phyloP scores from a whole-genome alignment of 1,140 invertebrate species.

The Cyclina sinensis region DNA sequence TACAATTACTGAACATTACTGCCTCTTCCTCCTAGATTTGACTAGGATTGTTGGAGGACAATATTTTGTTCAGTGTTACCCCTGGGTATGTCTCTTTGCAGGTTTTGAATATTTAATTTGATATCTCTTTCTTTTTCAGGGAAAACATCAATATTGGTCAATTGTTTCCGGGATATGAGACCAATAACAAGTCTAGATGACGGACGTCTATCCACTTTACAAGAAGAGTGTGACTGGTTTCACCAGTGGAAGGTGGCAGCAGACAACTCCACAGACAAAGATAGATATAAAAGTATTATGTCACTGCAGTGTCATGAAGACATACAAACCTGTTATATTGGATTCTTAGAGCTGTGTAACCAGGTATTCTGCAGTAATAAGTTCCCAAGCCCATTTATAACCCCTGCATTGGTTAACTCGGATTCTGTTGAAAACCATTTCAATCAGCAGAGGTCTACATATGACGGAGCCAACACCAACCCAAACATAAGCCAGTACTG shows the following conservation, averaged over 20 bases:
- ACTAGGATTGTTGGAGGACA: too few species aligned
- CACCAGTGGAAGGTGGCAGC: neutral
- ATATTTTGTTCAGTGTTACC: too few species aligned
- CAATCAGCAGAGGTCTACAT: slow-evolving; percentile 29
- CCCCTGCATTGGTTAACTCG: neutral
- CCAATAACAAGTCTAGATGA: slow-evolving; percentile 3
- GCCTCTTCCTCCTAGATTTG: too few species aligned
- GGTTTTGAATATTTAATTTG: neutral
- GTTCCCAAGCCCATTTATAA: slow-evolving; percentile 7
- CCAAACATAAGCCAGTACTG: slow-evolving; percentile 36
- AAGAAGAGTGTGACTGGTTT: slow-evolving; percentile 11
- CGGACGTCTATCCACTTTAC: neutral
- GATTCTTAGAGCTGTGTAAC: slow-evolving; percentile 19
- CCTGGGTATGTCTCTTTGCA: too few species aligned
- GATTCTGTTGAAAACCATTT: slow-evolving; percentile 56
- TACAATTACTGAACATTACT: too few species aligned
- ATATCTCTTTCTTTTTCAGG: neutral
- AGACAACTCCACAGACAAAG: neutral
- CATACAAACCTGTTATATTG: slow-evolving; percentile 7
- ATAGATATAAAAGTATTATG: neutral
- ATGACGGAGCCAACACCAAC: slow-evolving; percentile 44
- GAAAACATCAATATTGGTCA: slow-evolving; percentile 23
- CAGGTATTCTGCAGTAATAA: neutral
- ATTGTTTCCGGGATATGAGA: slow-evolving; percentile 1
- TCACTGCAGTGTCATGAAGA: slow-evolving; percentile 28